Percentiles rank a stretch among this genome's conserved stretches.
phyloP scores from a whole-genome alignment of 2,888 invertebrate genomes.

The Agrotis ipsilon region DNA sequence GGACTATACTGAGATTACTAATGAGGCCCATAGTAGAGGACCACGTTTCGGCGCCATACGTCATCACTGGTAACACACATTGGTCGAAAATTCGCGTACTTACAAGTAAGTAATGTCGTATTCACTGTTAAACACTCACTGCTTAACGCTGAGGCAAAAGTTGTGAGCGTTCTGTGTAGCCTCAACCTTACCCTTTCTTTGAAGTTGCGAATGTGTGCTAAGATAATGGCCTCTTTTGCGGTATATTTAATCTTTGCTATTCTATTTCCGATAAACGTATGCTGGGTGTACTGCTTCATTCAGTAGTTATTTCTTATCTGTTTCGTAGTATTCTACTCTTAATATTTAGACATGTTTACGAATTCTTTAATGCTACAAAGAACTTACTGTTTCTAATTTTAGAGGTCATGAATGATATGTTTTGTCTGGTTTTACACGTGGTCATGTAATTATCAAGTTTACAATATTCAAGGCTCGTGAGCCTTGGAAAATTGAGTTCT shows the following conservation, averaged over 20 bases:
- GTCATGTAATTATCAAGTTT: neutral
- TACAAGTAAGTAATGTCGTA: no score
- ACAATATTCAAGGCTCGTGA: neutral
- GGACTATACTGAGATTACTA: no score
- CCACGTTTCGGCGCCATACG: no score
- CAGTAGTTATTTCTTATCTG: conserved; percentile 38
- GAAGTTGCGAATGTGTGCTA: conserved; percentile 40
- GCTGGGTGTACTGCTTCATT: conserved; percentile 34
- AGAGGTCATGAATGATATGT: neutral
- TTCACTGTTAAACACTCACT: no score
- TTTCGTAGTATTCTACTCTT: conserved; percentile 1
- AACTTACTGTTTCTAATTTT: conserved; percentile 7
- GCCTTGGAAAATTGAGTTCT: neutral
- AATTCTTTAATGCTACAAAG: conserved; percentile 23
- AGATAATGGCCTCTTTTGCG: conserved; percentile 27
- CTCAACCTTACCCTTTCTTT: conserved; percentile 38
- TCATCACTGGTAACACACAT: no score
- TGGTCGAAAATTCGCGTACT: no score
- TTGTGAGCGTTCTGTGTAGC: no score
- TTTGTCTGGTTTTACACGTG: neutral
- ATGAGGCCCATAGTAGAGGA: no score
- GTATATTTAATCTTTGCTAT: conserved; percentile 36
- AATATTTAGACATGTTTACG: conserved; percentile 27
- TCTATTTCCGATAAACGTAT: conserved; percentile 37
- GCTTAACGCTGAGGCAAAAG: no score